A percentile compares a stretch with the other conserved stretches of the same genome.
Conservation (phyloP, 2,113 vertebrate genomes). For the Heterocephalus glaber region DNA sequence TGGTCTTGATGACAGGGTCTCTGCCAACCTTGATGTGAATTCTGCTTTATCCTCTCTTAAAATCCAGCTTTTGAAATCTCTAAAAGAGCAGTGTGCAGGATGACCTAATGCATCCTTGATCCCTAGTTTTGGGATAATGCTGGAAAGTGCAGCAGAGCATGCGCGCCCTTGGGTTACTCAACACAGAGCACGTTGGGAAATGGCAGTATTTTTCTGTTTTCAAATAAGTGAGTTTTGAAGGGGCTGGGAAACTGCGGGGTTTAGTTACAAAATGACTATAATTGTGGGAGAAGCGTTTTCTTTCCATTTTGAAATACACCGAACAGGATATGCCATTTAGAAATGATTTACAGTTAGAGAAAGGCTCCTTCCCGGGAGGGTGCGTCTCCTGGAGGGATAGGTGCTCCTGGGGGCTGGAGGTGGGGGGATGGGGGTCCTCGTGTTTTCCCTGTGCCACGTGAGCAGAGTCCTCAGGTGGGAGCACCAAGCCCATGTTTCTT, state of each 20-base stretch:
- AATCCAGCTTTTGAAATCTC: background rate
- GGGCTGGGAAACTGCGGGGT: slow-evolving; percentile 42
- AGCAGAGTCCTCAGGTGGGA: rapidly evolving
- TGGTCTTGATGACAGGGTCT: background rate
- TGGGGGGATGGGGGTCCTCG: background rate
- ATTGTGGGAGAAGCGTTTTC: slow-evolving; percentile 60
- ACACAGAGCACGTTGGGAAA: slow-evolving; percentile 26
- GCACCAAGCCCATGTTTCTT: background rate
- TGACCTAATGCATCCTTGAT: background rate
- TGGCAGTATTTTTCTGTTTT: slow-evolving; percentile 45
- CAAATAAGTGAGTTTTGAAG: slow-evolving; percentile 65
- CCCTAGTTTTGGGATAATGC: background rate
- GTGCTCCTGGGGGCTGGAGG: rapidly evolving
- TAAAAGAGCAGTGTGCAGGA: background rate
- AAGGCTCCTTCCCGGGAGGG: background rate
- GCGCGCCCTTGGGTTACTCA: background rate
- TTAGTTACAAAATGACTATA: slow-evolving; percentile 56
- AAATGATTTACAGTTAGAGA: background rate
- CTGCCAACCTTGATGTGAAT: rapidly evolving
- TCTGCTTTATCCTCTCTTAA: background rate
- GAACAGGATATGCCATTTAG: slow-evolving; percentile 4
- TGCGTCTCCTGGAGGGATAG: background rate
- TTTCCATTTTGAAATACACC: slow-evolving; percentile 56
- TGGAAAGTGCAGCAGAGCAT: rapidly evolving
- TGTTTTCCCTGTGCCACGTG: background rate